Conservation (phyloP, 37 sponge, comb jelly and placozoan genomes). For the Ianthella basta region DNA sequence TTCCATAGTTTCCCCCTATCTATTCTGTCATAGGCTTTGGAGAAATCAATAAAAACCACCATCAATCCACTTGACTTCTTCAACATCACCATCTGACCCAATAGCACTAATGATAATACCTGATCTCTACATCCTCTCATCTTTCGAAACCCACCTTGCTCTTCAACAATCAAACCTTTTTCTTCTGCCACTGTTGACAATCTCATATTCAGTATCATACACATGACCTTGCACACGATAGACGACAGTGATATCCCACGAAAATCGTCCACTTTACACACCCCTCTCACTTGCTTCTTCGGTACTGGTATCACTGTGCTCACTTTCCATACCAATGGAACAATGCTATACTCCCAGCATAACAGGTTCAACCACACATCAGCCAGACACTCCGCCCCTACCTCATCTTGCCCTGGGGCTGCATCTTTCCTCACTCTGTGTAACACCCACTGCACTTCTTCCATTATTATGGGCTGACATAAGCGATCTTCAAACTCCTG, state of each 20-base stretch:
- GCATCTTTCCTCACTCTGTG: constrained; percentile 28
- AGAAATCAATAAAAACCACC: constrained; percentile 10
- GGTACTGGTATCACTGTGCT: constrained; percentile 14
- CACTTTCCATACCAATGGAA: constrained; percentile 21
- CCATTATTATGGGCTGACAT: constrained; percentile 24
- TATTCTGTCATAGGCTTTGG: constrained; percentile 29
- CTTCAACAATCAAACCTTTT: constrained; percentile 3
- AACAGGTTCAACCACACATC: constrained; percentile 25
- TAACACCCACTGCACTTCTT: constrained; percentile 27
- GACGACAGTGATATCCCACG: constrained; percentile 22
- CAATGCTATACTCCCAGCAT: constrained; percentile 22
- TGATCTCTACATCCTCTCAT: constrained; percentile 30
- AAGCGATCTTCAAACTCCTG: constrained; percentile 17
- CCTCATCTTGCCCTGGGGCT: constrained; percentile 30
- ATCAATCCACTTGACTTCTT: constrained; percentile 20
- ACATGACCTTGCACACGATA: constrained; percentile 21
- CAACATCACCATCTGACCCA: constrained; percentile 25
- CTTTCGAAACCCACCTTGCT: constrained; percentile 22
- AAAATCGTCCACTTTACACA: constrained; percentile 24
- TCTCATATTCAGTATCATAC: constrained; percentile 24
- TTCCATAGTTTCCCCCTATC: constrained; percentile 23
- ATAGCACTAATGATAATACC: constrained; percentile 31
- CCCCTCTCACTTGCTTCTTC: constrained; percentile 24
- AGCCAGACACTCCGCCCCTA: constrained; percentile 26
- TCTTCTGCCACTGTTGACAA: constrained; percentile 27